These are phyloP conservation scores for Trichomycterus rosablanca DNA, from an alignment of 2,113 vertebrate genomes.

Conservation along the genomic window DNA sequence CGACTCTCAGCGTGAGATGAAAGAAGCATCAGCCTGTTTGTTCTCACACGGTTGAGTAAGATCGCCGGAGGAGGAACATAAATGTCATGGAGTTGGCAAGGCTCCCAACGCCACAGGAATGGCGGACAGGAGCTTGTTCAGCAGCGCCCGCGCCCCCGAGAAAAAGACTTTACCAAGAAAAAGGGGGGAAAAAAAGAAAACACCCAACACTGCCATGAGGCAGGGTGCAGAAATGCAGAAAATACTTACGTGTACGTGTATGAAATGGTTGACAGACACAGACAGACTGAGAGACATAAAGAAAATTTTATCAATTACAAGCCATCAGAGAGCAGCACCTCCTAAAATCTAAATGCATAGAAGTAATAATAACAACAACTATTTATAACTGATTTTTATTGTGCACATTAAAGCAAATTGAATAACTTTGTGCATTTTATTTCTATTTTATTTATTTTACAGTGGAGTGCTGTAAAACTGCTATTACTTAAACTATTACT, in stretches of 20 bases:
- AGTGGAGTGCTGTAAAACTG: too few species aligned
- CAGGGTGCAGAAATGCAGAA: constrained; percentile 13
- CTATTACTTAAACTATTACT: too few species aligned
- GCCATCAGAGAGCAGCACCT: too few species aligned
- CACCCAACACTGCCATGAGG: constrained; percentile 40
- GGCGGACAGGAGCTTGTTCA: constrained; percentile 53
- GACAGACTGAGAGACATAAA: neutral
- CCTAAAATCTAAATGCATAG: too few species aligned
- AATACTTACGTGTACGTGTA: neutral
- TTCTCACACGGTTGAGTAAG: constrained; percentile 57
- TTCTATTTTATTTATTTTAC: too few species aligned
- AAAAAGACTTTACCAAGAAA: too few species aligned
- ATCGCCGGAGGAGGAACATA: constrained; percentile 54
- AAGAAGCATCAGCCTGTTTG: constrained; percentile 51
- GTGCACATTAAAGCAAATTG: too few species aligned
- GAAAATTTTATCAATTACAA: too few species aligned
- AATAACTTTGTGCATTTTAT: too few species aligned
- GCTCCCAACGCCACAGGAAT: constrained; percentile 49
- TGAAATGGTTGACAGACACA: neutral
- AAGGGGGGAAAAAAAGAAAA: constrained; percentile 9
- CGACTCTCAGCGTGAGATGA: constrained; percentile 33
- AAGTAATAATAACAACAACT: too few species aligned
- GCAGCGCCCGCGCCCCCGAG: constrained; percentile 48
- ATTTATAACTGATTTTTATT: too few species aligned
- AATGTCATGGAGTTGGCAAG: constrained; percentile 59